Evolutionary conservation across 2,888 invertebrate genomes (phyloP), one percentile per base, ranked within the genome.

Genomic region (Stegophylla sp.): DNA sequence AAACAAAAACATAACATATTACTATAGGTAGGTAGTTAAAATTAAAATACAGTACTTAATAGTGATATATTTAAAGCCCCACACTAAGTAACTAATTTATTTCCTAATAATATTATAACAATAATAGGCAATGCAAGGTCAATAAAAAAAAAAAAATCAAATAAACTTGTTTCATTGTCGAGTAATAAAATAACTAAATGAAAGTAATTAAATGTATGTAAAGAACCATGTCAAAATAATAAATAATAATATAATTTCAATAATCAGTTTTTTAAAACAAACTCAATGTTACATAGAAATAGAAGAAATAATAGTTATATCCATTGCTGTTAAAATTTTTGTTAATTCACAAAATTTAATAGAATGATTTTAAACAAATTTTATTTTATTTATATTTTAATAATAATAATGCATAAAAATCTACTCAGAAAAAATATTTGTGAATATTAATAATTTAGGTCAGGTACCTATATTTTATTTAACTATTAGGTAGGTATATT

Each of bases 1-100:
- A 67, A 69, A 61, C 1, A 61, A 61, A 28, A 34, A 28, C 28
- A 61, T 3, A 61, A 61, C 28, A 61, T 17, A 61, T 28, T 61
- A 61, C 59, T 15, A 53, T 53, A 53, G 13, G 3, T 12, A 53
- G 15, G 5, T 56, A 20, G 12, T 56, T 10, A 23, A 61, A 28
- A 34, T 61, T 28, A 17, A 61, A 61, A 61, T 28, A 34, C 17
- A 17, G 28, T 56, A 20, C 12, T 56, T 23, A 20, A 56, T 23
- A 56, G 56, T 56, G 56, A 20, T 20, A 20, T 56, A 20, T 56
- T 12, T 1, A 56, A 56, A 56, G 56, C 56, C 56, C 20, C 56
- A 56, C 56, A 10, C 23, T 56, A 23, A 20, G 20, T 56, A 20
- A 56, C 56, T 56, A 56, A 23, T 56, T 56, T 1, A 56, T 56